Evolutionary conservation across 2,888 invertebrate genomes (phyloP).

Genomic region (Phortica magna): DNA sequence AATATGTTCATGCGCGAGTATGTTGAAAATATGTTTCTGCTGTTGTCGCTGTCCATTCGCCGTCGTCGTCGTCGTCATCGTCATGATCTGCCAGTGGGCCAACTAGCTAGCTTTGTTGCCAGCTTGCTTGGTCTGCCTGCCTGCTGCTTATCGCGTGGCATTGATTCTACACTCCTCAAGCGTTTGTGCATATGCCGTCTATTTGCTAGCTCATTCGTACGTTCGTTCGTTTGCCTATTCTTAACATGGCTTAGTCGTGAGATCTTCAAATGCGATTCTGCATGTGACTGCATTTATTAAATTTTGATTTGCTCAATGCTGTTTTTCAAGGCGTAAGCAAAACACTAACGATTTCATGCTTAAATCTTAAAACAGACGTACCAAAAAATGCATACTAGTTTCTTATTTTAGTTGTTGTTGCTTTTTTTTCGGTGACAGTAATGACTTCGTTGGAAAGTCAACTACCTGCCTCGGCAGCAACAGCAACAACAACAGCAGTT

Average conservation of each 20-base stretch:
- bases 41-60: conserved; percentile 10
- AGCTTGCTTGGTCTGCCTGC: neutral
- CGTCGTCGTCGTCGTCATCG: neutral
- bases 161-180: conserved; percentile 4
- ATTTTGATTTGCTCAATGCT: conserved; percentile 20
- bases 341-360: conserved; percentile 18
- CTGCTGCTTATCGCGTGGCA: conserved; percentile 23
- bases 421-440: conserved; percentile 17
- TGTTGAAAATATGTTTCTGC: conserved; percentile 65
- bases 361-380: neutral
- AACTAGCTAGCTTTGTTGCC: conserved; percentile 19
- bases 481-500: too few species aligned
- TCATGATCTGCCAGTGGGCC: neutral
- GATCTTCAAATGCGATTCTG: conserved; percentile 24
- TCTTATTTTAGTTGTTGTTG: neutral
- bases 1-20: conserved; percentile 66
- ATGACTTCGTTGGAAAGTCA: conserved; percentile 23
- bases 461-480: conserved; percentile 24
- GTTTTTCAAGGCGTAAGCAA: neutral
- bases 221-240: neutral
- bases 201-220: neutral
- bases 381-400: neutral
- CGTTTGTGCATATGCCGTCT: too few species aligned
- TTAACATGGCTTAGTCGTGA: conserved; percentile 24
- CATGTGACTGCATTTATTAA: conserved; percentile 16